phyloP scores from a whole-genome alignment of 2,888 invertebrate genomes.

The Cheilosia vulpina region DNA sequence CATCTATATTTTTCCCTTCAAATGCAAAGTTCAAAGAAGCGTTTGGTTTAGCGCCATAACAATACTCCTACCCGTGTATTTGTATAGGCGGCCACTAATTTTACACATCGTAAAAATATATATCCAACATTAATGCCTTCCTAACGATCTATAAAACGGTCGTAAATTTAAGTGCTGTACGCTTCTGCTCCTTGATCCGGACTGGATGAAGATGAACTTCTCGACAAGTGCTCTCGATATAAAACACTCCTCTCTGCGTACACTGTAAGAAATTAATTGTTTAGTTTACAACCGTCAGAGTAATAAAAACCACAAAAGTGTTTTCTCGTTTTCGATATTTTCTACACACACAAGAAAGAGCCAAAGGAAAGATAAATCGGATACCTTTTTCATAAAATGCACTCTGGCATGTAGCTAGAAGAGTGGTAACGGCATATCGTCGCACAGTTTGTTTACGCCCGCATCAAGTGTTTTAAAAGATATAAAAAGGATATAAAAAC shows the following conservation, averaged over 20 bases:
- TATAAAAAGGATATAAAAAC: constrained; percentile 75
- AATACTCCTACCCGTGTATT: constrained; percentile 25
- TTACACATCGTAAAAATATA: constrained; percentile 73
- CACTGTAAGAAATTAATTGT: constrained; percentile 67
- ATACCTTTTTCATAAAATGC: constrained; percentile 53
- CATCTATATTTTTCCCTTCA: constrained; percentile 3
- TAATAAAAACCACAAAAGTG: constrained; percentile 69
- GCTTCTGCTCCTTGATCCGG: constrained; percentile 44
- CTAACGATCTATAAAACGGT: constrained; percentile 75
- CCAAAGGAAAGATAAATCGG: constrained; percentile 8
- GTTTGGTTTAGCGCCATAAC: not conserved
- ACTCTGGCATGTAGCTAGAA: constrained; percentile 7
- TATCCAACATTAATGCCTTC: constrained; percentile 63
- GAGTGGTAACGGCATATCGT: constrained; percentile 58
- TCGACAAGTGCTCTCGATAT: constrained; percentile 56
- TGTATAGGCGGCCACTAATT: constrained; percentile 56
- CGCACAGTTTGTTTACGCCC: constrained; percentile 69
- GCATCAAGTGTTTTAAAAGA: constrained; percentile 75
- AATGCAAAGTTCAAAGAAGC: constrained; percentile 39
- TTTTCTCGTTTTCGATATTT: constrained; percentile 20
- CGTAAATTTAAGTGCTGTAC: constrained; percentile 69
- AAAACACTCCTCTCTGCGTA: constrained; percentile 26
- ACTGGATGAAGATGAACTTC: constrained; percentile 53
- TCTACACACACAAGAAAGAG: not conserved
- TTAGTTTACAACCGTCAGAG: constrained; percentile 67